Evolutionary conservation across 2,113 vertebrate species (phyloP).

Genomic region (Pterocles orientalis): DNA sequence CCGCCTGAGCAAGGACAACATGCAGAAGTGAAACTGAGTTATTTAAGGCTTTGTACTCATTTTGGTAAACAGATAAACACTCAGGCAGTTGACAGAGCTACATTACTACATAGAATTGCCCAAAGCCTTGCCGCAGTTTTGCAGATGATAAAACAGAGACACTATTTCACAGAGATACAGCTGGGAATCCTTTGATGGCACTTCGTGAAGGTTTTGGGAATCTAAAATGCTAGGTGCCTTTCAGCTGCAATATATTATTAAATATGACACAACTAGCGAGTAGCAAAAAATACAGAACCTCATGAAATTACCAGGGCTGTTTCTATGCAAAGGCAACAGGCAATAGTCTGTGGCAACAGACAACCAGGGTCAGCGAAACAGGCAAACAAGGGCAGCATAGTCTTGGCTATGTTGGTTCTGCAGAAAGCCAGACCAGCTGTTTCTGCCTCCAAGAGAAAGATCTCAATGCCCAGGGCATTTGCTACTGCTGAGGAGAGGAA

Average conservation of each 20-base stretch:
- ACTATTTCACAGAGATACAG: not conserved
- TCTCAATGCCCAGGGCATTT: not conserved
- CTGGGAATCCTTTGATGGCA: not conserved
- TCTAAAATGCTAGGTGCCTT: not conserved
- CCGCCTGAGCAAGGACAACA: not conserved
- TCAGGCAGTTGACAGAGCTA: not conserved
- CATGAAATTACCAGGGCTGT: not conserved
- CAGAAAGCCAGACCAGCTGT: slow-evolving; percentile 23
- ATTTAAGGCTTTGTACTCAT: not conserved
- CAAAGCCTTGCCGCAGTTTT: not conserved
- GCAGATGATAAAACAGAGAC: not conserved
- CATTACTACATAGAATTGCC: not conserved
- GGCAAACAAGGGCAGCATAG: not conserved
- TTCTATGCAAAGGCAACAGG: not conserved
- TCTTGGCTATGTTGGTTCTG: not conserved
- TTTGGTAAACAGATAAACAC: not conserved
- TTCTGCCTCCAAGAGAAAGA: not conserved
- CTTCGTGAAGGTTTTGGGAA: not conserved
- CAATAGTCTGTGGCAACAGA: not conserved
- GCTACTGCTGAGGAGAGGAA: not conserved
- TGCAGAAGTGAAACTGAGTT: not conserved
- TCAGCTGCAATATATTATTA: slow-evolving; percentile 2
- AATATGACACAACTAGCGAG: not conserved
- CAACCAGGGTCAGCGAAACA: not conserved
- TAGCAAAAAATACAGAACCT: not conserved